Evolutionary conservation across 1,140 invertebrate species (phyloP), one percentile per base, ranked within the genome.

Genomic region (Microplitis demolitor): DNA sequence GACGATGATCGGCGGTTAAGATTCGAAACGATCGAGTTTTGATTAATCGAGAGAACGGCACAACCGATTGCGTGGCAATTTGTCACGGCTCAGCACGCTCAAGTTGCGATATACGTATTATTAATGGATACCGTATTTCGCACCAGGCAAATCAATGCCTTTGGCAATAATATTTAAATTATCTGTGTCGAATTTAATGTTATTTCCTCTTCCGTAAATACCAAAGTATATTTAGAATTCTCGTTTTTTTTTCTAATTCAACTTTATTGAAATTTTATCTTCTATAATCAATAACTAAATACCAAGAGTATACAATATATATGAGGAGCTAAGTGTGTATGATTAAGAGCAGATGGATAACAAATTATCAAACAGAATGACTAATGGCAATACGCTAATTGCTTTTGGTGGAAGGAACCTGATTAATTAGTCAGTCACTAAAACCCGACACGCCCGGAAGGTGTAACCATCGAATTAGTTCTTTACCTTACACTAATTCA

Each of bases 351-450:
- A 2, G 39, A 11, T 9, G 39, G 53, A 56, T 16, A 56, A 56
- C 14, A 56, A 56, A 56, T 56, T 56, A 24, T 56, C 24, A 6
- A 24, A 4, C 53, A 56, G 53, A 56, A 56, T 56, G 24, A 56
- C 53, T 56, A 56, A 56, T 56, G n/a, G 24, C 53, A n/a, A 14
- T 56, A 4, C 53, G 24, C 61, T 63, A 63, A 63, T 63, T 63
- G 35, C 14, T 31, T 34, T 56, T 35, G 37, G 51, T 68, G 6
- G 45, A 9, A 63, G 16, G 50, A 24, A 35, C 14, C n/a, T 72
- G 66, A 72, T 58, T 72, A 72, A 72, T 72, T 72, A 72, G 62
- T 66, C 70, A 60, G 70, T 72, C 63, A 66, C 16, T 72, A 72
- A 72, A 66, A 66, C 9, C 14, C 8, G 66, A 34, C 50, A 45